Base-by-base conservation (phyloP, 2,113 vertebrate species). In the Paramisgurnus dabryanus region DNA sequence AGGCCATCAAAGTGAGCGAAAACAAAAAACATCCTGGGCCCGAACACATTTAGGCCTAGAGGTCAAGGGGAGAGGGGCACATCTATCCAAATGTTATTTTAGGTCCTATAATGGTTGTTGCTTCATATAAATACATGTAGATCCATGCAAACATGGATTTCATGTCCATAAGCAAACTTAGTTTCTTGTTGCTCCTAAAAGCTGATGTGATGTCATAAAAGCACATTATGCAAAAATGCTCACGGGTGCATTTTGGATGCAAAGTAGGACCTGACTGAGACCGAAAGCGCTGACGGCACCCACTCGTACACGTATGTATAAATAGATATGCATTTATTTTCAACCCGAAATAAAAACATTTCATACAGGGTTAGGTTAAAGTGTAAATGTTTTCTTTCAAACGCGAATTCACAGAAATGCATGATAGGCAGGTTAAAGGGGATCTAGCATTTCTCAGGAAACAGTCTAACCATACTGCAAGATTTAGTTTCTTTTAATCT, bases 231-330 rank as follows among this genome's bases (percentile, higher is more conserved):
- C 57, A 80, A 57, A 50, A 27, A 27, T 80, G 75, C 45, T 77
- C 63, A 57, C n/a, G 9, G 27, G 39, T 75, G 71, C 65, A 63
- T 67, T 73, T 78, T 39, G 41, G 3, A 53, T 73, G 50, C 60
- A 67, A 18, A 55, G 80, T 9, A 60, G 13, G 13, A 49, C 39
- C 60, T 84, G 78, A 81, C 61, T 73, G 18, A 84, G 50, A 84
- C 39, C 6, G 75, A 84, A 84, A 84, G 63, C 68, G 79, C 83
- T 84, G 83, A 84, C 73, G 53, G 53, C 74, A 41, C 43, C 18
- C 61, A 78, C 34, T 39, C 12, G 70, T 15, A 39, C 18, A 64
- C 68, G 22, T 27, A 34, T 41, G 67, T 17, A 55, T 41, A 75
- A 72, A 81, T 4, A 81, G 17, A 66, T 41, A 63, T 40, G n/a